Base-by-base conservation (phyloP, 2,797 vertebrate genomes). In the Atherinosoma microstoma region DNA sequence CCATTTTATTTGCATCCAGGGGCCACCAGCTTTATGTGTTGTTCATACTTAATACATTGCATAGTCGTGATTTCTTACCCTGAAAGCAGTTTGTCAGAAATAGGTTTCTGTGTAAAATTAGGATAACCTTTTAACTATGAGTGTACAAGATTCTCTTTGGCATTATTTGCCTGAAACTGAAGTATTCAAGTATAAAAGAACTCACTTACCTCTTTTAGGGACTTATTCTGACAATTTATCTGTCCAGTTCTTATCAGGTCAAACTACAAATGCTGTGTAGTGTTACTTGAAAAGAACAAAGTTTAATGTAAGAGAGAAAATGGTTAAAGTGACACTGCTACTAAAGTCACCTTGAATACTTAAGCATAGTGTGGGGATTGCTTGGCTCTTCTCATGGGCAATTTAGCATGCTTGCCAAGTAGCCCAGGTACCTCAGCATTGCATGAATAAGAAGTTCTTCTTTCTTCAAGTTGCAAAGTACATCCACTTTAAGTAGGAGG, bases 281-380 rank as follows among this genome's bases (percentile, higher is more conserved):
- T 73, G 66, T 58, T 73, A 70, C 62, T 87, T 66, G 67, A 56
- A 71, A 40, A 57, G 35, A 49, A 64, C 79, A 65, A 75, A 69
- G 73, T 79, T 59, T 64, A 86, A 86, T 84, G 73, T 67, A 83
- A 38, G 53, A 78, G 65, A 76, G 68, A 81, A 88, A 80, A 87
- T 58, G 73, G 64, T 86, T 84, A 74, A 84, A 87, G 69, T 82
- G 84, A 86, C 81, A 80, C 79, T 47, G 57, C 66, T 75, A 59
- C 56, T 83, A 62, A 67, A 87, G 83, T 90, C 86, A 91, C 91
- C 89, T 88, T 91, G 87, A 88, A 84, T 84, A 24, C 64, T 87
- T 85, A 59, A 67, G 73, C 69, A 58, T 60, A 27, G 66, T 57
- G 66, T 45, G 35, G 82, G 76, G 78, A 87, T 59, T 60, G 74